Evolutionary conservation across 2,797 vertebrate genomes (phyloP).

Genomic region (Oophaga sylvatica): DNA sequence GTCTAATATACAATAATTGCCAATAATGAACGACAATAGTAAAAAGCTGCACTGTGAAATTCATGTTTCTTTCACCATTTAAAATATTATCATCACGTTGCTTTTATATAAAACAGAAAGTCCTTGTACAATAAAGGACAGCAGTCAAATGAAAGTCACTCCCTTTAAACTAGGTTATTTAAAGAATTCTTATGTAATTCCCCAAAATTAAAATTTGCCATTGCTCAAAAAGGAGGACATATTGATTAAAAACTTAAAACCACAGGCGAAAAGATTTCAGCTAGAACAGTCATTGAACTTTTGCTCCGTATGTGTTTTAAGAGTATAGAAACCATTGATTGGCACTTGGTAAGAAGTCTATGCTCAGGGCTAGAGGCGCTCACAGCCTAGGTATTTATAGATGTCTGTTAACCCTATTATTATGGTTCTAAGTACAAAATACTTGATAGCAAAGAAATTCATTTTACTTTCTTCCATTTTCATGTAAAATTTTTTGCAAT

Average conservation of each 20-base stretch:
- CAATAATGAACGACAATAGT: neutral
- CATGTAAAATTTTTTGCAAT: slow-evolving; percentile 37
- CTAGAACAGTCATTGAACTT: slow-evolving; percentile 39
- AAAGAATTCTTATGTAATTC: slow-evolving; percentile 37
- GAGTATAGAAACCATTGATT: slow-evolving; percentile 52
- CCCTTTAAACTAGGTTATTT: slow-evolving; percentile 6
- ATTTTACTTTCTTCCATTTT: slow-evolving; percentile 8
- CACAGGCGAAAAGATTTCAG: slow-evolving; percentile 42
- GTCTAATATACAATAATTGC: neutral
- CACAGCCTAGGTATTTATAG: slow-evolving; percentile 40
- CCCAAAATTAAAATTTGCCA: slow-evolving; percentile 29
- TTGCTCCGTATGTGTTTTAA: slow-evolving; percentile 32
- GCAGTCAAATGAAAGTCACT: slow-evolving; percentile 14
- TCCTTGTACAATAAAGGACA: neutral
- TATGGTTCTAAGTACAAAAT: slow-evolving; percentile 34
- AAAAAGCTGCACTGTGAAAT: neutral
- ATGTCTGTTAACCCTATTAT: slow-evolving; percentile 38
- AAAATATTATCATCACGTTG: neutral
- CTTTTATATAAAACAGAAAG: neutral
- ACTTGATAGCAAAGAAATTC: slow-evolving; percentile 21
- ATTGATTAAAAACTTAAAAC: slow-evolving; percentile 49
- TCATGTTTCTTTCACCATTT: neutral
- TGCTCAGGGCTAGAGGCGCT: neutral
- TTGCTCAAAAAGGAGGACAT: slow-evolving; percentile 29
- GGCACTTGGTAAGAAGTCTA: slow-evolving; percentile 40